phyloP scores from a whole-genome alignment of 2,113 vertebrate species.

The Saguinus imperator region DNA sequence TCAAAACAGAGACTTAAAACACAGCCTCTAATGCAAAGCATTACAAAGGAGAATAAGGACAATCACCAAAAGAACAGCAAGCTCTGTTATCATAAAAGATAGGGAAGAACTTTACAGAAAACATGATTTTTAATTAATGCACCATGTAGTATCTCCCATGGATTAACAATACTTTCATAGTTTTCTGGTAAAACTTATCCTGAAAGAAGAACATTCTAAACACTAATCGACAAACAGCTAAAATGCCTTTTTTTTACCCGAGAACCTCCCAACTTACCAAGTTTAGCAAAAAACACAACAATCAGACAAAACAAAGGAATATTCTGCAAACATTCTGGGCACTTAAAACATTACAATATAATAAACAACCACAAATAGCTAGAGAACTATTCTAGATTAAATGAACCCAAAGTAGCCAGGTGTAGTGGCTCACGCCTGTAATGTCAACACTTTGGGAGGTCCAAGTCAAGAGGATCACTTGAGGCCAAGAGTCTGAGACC shows the following conservation, averaged over 20 bases:
- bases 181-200: conserved; percentile 4
- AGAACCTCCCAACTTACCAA: not conserved
- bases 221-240: not conserved
- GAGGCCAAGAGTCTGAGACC: not conserved
- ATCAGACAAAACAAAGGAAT: not conserved
- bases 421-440: not conserved
- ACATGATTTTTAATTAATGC: not conserved
- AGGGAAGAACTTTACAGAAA: not conserved
- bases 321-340: not conserved
- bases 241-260: conserved; percentile 28
- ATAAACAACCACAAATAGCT: not conserved
- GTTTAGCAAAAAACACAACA: not conserved
- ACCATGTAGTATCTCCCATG: not conserved
- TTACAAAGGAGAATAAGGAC: not conserved
- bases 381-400: not conserved
- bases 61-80: not conserved
- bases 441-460: not conserved
- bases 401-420: no score
- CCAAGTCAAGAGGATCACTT: not conserved
- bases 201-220: conserved; percentile 30
- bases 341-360: not conserved
- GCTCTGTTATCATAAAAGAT: not conserved
- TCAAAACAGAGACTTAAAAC: conserved; percentile 11
- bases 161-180: not conserved
- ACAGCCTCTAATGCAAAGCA: not conserved